phyloP scores from a whole-genome alignment of 2,797 vertebrate genomes.

The Tachyglossus aculeatus region DNA sequence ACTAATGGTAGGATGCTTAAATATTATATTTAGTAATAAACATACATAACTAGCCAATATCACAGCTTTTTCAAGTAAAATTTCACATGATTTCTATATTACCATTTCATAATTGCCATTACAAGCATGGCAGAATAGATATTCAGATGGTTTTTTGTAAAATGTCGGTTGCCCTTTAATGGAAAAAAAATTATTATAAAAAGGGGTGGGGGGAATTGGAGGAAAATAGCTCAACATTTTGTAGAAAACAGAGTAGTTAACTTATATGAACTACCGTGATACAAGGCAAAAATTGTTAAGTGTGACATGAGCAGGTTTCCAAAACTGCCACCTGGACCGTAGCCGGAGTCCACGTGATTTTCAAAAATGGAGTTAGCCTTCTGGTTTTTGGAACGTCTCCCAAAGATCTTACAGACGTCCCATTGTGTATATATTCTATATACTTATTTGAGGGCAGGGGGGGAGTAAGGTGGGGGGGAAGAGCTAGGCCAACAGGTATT shows the following conservation, averaged over 20 bases:
- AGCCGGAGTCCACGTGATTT: conserved; percentile 27
- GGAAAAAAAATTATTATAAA: conserved; percentile 68
- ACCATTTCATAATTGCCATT: conserved; percentile 79
- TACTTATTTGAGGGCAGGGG: no score
- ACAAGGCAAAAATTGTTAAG: conserved; percentile 57
- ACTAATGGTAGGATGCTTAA: conserved; percentile 89
- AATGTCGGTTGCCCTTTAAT: conserved; percentile 61
- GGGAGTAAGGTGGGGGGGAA: no score
- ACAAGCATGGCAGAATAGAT: conserved; percentile 74
- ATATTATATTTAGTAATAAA: conserved; percentile 89
- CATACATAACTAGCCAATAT: conserved; percentile 87
- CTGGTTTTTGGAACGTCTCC: conserved; percentile 20
- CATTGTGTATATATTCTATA: conserved; percentile 54
- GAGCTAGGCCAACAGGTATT: conserved; percentile 16
- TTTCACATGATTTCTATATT: conserved; percentile 77
- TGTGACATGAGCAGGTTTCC: conserved; percentile 50
- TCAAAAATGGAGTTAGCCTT: conserved; percentile 40
- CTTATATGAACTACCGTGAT: conserved; percentile 75
- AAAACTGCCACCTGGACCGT: conserved; percentile 47
- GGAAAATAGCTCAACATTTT: conserved; percentile 67
- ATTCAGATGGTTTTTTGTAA: conserved; percentile 67
- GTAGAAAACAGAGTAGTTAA: conserved; percentile 75
- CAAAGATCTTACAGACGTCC: conserved; percentile 28
- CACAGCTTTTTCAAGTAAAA: conserved; percentile 85
- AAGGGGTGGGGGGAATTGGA: conserved; percentile 64